Base-by-base conservation (phyloP, 2,888 invertebrate species). In the Merodon equestris region DNA sequence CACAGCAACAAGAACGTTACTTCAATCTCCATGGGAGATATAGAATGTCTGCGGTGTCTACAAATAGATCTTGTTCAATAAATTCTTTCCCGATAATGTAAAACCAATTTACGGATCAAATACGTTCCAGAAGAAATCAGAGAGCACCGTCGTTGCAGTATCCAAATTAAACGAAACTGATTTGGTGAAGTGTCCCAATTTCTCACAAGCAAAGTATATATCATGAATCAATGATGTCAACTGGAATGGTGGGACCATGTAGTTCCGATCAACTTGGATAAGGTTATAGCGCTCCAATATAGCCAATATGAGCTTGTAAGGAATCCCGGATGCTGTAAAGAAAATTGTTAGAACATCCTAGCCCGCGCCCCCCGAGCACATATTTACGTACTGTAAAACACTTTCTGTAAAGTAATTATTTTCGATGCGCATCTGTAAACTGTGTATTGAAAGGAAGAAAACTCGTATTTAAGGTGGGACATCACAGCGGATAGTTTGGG, bases 61-160 rank as follows among this genome's bases (percentile, higher is more conserved):
- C 4, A 83, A 82, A 47, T 1, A 47, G 48, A 2, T 27, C 27
- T 27, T 27, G 27, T 27, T 27, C 7, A 10, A 36, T 9, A 14
- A 9, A 18, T 14, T 1, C 17, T 9, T 53, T 15, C 15, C 10
- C 9, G 0, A 40, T n/a, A n/a, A n/a, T n/a, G n/a, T n/a, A n/a
- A 15, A 38, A 1, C 9, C 42, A 13, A 81, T 86, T 79, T 84
- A 89, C 87, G 88, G 87, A 84, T 89, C 89, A 81, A 86, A 89
- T 48, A 88, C 83, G 53, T 87, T 87, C 89, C 88, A 89, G 70
- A 89, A 86, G 73, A 89, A 88, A 75, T 88, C 88, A 1, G 86
- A 82, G 38, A 89, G 68, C 1, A 88, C 82, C 0, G 84, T 81
- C 0, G 87, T 86, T 1, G 86, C 84, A 1, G 82, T 82, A 40